phyloP scores from a whole-genome alignment of 2,113 vertebrate genomes.

The Zosterops hypoxanthus region DNA sequence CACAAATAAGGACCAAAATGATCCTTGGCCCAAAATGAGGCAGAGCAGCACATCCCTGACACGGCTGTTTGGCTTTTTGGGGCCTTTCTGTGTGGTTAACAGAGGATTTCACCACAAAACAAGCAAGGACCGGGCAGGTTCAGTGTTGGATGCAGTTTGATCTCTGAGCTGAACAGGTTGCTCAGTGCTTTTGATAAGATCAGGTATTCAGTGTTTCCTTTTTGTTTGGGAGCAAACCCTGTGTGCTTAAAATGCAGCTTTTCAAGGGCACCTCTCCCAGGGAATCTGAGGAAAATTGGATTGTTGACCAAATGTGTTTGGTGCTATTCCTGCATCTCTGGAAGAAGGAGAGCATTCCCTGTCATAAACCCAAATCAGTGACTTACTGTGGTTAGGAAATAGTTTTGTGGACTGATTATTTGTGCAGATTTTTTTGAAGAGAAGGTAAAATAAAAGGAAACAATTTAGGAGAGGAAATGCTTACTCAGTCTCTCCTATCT shows the following conservation, averaged over 20 bases:
- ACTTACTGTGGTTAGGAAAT: background rate
- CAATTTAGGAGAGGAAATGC: background rate
- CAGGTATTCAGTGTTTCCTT: background rate
- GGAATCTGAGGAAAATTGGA: background rate
- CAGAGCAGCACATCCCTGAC: background rate
- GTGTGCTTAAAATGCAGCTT: background rate
- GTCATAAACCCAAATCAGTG: background rate
- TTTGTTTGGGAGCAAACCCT: background rate
- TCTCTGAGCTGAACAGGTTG: background rate
- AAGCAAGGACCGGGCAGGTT: background rate
- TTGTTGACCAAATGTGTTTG: background rate
- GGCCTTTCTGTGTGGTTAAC: background rate
- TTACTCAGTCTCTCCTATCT: background rate
- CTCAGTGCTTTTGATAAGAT: background rate
- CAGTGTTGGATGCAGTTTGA: background rate
- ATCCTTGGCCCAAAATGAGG: accelerated
- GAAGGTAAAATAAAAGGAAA: background rate
- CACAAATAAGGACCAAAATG: background rate
- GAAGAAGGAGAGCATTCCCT: background rate
- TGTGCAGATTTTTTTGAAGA: background rate
- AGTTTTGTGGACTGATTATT: background rate
- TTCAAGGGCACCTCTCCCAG: background rate
- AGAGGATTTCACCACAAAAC: background rate
- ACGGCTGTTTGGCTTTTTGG: background rate
- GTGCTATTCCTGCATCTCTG: background rate